Evolutionary conservation across 2,888 invertebrate species (phyloP).

Genomic region (Ephialtes manifestator): DNA sequence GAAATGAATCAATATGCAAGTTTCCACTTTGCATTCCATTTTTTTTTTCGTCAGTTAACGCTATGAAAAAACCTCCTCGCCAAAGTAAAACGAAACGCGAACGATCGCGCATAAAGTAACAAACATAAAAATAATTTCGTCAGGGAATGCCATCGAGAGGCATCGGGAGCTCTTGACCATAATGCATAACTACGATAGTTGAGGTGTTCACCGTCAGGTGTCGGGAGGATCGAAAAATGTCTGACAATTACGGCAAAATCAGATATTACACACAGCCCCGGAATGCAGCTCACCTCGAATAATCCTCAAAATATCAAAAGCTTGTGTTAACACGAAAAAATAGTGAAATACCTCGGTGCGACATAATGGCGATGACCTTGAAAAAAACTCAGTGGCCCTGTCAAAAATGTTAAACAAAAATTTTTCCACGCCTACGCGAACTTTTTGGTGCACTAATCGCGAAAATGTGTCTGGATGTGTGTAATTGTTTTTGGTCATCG

Average conservation of each 20-base stretch:
- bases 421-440: background rate
- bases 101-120: background rate
- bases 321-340: slow-evolving; percentile 11
- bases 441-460: background rate
- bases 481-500: slow-evolving; percentile 6
- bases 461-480: slow-evolving; percentile 36
- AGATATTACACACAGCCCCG: slow-evolving; percentile 49
- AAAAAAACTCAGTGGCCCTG: background rate
- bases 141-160: slow-evolving; percentile 1
- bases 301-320: slow-evolving; percentile 10
- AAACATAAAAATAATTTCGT: slow-evolving; percentile 7
- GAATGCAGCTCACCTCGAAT: slow-evolving; percentile 22
- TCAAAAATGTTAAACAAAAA: slow-evolving; percentile 6
- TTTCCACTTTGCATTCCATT: too few relatives aligned
- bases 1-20: too few relatives aligned
- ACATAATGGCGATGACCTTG: slow-evolving; percentile 12
- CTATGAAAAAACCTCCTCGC: slow-evolving; percentile 41
- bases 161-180: background rate
- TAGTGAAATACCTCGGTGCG: background rate
- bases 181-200: background rate
- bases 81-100: slow-evolving; percentile 25
- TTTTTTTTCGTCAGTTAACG: background rate
- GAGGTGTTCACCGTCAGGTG: slow-evolving; percentile 35
- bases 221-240: slow-evolving; percentile 59
- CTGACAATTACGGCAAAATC: slow-evolving; percentile 53